Percentiles rank a stretch among this genome's conserved stretches.
Conservation (phyloP, 2,113 vertebrate genomes). For the Podiceps cristatus region DNA sequence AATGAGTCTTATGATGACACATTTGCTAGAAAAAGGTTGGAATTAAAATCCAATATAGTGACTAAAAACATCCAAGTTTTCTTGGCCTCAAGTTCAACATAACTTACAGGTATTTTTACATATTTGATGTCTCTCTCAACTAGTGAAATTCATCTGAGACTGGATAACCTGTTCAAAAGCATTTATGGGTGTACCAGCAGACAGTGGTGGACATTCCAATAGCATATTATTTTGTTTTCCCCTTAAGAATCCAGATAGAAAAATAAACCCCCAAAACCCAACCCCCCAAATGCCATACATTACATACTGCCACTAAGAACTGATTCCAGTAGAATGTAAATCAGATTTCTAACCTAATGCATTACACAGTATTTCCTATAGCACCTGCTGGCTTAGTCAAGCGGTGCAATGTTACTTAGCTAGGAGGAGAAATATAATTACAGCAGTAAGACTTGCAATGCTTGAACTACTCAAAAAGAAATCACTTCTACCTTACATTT, state of each 20-base stretch:
- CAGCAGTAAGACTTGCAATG: background rate
- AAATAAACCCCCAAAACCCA: background rate
- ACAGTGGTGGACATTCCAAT: background rate
- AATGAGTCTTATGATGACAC: background rate
- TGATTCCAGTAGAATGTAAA: background rate
- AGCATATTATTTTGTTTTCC: background rate
- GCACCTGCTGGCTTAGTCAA: background rate
- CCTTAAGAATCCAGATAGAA: background rate
- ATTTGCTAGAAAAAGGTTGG: background rate
- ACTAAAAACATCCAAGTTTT: background rate
- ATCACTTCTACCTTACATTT: background rate
- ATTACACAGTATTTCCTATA: background rate
- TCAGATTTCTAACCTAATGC: background rate
- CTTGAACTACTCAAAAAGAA: background rate
- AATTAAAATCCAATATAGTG: background rate
- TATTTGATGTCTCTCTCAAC: background rate
- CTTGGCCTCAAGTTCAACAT: background rate
- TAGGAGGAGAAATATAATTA: background rate
- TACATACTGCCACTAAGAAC: background rate
- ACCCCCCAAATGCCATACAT: background rate
- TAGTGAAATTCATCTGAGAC: background rate
- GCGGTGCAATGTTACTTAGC: background rate
- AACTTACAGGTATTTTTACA: background rate
- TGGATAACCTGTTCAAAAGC: background rate
- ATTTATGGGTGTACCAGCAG: background rate